These are phyloP conservation scores for Nomada goodeniana DNA, from an alignment of 2,888 invertebrate genomes.

Conservation along the genomic window DNA sequence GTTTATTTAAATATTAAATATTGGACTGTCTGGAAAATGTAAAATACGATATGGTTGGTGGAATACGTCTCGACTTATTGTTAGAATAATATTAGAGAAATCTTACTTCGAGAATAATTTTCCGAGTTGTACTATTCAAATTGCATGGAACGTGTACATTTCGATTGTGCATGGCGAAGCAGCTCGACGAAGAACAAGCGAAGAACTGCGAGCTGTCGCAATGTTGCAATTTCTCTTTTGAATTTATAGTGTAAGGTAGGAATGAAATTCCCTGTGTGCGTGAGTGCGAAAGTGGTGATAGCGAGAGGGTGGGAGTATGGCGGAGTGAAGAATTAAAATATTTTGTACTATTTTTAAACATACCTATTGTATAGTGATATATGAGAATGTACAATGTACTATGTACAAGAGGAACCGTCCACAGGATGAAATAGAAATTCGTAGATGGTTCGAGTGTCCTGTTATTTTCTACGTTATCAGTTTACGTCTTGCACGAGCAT, in stretches of 20 bases:
- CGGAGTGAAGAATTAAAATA: conserved; percentile 41
- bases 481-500: conserved; percentile 76
- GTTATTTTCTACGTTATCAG: conserved; percentile 77
- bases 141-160: too few relatives aligned
- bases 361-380: conserved; percentile 71
- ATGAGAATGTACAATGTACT: conserved; percentile 76
- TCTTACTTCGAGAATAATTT: too few relatives aligned
- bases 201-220: conserved; percentile 5
- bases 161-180: too few relatives aligned
- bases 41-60: too few relatives aligned
- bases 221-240: conserved; percentile 38
- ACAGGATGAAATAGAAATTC: conserved; percentile 62
- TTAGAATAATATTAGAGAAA: too few relatives aligned
- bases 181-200: too few relatives aligned
- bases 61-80: too few relatives aligned
- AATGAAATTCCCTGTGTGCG: conserved; percentile 56
- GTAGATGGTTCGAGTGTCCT: conserved; percentile 73
- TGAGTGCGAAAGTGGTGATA: conserved; percentile 5
- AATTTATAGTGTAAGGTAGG: conserved; percentile 32
- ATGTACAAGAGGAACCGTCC: conserved; percentile 68
- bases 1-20: not conserved
- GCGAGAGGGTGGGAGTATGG: not conserved
- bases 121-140: too few relatives aligned
- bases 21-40: too few relatives aligned
- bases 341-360: conserved; percentile 63